A percentile compares a stretch with the other conserved stretches of the same genome.
Conservation (phyloP, 2,113 vertebrate species). For the Boleophthalmus pectinirostris region DNA sequence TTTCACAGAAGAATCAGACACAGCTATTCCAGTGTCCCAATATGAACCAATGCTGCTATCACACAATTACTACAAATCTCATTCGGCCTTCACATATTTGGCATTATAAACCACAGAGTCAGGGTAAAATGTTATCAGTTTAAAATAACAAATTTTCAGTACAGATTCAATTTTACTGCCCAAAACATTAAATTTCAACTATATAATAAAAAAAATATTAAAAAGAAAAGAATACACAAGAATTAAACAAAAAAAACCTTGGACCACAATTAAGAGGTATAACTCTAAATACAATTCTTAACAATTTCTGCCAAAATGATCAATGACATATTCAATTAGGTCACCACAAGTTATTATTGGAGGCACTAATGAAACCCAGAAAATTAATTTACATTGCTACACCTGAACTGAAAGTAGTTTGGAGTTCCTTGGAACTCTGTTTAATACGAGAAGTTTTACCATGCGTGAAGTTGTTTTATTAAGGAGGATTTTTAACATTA, state of each 20-base stretch:
- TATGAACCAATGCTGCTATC: constrained; percentile 40
- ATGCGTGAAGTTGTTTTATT: neutral
- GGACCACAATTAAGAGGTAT: too few species aligned
- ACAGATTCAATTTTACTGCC: neutral
- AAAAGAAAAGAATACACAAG: neutral
- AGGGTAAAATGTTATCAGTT: neutral
- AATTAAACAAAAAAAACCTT: too few species aligned
- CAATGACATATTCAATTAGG: neutral
- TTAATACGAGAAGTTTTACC: neutral
- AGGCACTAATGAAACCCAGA: neutral
- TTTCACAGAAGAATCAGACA: constrained; percentile 52
- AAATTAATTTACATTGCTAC: neutral
- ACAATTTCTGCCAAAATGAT: neutral
- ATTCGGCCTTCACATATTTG: constrained; percentile 8
- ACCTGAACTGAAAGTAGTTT: neutral
- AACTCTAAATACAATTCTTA: too few species aligned
- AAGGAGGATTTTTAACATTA: neutral
- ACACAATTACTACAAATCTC: constrained; percentile 15
- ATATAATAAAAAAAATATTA: neutral
- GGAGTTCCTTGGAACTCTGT: too few species aligned
- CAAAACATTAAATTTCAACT: neutral
- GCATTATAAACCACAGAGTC: neutral
- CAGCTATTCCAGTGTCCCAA: constrained; percentile 30
- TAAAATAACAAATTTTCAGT: neutral
- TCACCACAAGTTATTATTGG: neutral